Percentiles rank a stretch among this genome's conserved stretches.
phyloP scores from a whole-genome alignment of 2,888 invertebrate genomes.

The Drosophila ustulata region DNA sequence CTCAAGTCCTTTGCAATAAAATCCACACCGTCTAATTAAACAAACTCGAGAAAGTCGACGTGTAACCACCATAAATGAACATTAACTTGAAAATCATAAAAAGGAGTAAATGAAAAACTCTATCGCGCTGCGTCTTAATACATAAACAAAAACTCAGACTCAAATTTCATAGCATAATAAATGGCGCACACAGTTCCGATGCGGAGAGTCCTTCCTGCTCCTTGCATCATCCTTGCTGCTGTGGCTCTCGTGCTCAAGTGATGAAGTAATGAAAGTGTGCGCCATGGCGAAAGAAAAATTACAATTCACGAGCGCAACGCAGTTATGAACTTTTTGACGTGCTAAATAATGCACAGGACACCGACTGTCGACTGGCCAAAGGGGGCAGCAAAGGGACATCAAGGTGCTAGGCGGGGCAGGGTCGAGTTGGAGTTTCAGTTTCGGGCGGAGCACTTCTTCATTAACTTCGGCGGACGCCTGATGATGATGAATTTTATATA shows the following conservation, averaged over 20 bases:
- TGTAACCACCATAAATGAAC: constrained; percentile 83
- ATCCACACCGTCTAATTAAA: constrained; percentile 77
- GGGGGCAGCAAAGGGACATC: not conserved
- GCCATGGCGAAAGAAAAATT: constrained; percentile 72
- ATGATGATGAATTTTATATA: constrained; percentile 80
- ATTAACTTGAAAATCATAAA: constrained; percentile 81
- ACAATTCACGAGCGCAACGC: constrained; percentile 74
- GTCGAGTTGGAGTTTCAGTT: constrained; percentile 9
- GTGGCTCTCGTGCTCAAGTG: constrained; percentile 47
- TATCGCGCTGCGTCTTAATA: constrained; percentile 37
- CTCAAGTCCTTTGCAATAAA: constrained; percentile 62
- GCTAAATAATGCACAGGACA: constrained; percentile 73
- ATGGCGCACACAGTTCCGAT: constrained; percentile 64
- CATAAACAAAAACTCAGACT: constrained; percentile 69
- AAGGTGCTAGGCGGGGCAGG: not conserved
- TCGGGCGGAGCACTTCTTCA: constrained; percentile 54
- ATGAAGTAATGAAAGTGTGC: constrained; percentile 76
- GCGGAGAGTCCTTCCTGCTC: constrained; percentile 40
- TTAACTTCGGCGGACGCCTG: constrained; percentile 66
- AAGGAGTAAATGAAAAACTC: constrained; percentile 63
- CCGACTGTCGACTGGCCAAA: constrained; percentile 43
- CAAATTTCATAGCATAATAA: constrained; percentile 77
- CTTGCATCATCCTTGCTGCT: not conserved
- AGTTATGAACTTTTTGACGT: constrained; percentile 80
- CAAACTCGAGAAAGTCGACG: constrained; percentile 76